Evolutionary conservation across 2,113 vertebrate species (phyloP).

Genomic region (Thunnus thynnus): DNA sequence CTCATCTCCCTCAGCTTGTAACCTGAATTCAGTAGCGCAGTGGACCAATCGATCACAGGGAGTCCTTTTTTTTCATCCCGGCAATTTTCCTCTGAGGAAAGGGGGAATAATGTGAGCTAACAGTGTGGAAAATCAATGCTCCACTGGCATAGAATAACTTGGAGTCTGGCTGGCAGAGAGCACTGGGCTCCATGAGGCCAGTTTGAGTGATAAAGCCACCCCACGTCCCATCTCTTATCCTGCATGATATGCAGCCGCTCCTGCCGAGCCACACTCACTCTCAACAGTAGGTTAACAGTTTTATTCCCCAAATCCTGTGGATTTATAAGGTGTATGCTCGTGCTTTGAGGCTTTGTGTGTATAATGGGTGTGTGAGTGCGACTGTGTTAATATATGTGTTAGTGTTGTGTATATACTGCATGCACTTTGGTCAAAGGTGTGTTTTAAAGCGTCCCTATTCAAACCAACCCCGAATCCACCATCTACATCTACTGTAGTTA

Average conservation of each 20-base stretch:
- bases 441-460: neutral
- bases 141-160: slow-evolving; percentile 82
- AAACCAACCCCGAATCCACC: slow-evolving; percentile 5
- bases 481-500: neutral
- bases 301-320: slow-evolving; percentile 67
- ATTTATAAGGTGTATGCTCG: slow-evolving; percentile 52
- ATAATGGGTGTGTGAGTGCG: slow-evolving; percentile 32
- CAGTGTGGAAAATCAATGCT: slow-evolving; percentile 86
- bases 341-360: slow-evolving; percentile 47
- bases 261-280: slow-evolving; percentile 60
- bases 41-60: slow-evolving; percentile 82
- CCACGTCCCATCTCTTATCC: slow-evolving; percentile 67
- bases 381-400: neutral
- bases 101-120: slow-evolving; percentile 85
- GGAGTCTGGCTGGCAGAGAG: slow-evolving; percentile 77
- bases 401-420: neutral
- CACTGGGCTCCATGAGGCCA: slow-evolving; percentile 68
- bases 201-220: slow-evolving; percentile 78
- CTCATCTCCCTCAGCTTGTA: slow-evolving; percentile 78
- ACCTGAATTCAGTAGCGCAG: slow-evolving; percentile 81
- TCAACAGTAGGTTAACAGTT: slow-evolving; percentile 75
- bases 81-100: slow-evolving; percentile 83
- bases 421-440: neutral
- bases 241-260: slow-evolving; percentile 63
- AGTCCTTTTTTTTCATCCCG: slow-evolving; percentile 77